Evolutionary conservation across 2,113 vertebrate species (phyloP).

Genomic region (Sceloporus undulatus): DNA sequence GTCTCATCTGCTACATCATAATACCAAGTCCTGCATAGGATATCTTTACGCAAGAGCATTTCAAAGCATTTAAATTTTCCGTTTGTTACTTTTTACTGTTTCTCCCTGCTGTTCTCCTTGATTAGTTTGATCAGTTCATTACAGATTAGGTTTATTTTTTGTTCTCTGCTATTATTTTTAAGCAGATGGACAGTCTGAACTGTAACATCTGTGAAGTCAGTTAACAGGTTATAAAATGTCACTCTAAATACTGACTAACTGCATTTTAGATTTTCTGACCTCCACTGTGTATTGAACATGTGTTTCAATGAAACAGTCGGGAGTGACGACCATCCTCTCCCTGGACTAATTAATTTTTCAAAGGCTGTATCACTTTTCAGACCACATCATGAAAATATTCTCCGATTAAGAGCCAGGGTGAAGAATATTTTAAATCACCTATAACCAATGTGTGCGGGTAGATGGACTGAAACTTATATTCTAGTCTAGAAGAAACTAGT

Average conservation of each 20-base stretch:
- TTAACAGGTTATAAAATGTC: not conserved
- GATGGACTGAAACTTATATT: too few species aligned
- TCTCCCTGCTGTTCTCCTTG: not conserved
- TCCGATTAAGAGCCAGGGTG: not conserved
- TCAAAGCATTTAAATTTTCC: not conserved
- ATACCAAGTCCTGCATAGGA: not conserved
- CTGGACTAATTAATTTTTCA: slow-evolving; percentile 16
- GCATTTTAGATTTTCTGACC: not conserved
- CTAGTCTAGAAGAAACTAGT: too few species aligned
- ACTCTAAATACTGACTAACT: not conserved
- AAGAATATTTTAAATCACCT: not conserved
- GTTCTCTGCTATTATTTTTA: not conserved
- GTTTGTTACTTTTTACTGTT: not conserved
- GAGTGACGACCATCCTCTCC: not conserved
- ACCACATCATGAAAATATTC: not conserved
- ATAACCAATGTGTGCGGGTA: not conserved
- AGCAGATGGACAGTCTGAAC: not conserved
- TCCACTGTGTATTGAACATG: not conserved
- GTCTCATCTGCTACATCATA: too few species aligned
- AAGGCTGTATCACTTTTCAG: not conserved
- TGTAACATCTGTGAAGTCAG: not conserved
- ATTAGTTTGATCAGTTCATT: not conserved
- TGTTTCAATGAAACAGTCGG: not conserved
- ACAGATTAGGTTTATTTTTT: not conserved
- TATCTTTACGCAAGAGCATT: not conserved